A percentile compares a stretch with the other conserved stretches of the same genome.
Conservation (phyloP, 2,797 vertebrate genomes). For the Schizopygopsis pylzovi region DNA sequence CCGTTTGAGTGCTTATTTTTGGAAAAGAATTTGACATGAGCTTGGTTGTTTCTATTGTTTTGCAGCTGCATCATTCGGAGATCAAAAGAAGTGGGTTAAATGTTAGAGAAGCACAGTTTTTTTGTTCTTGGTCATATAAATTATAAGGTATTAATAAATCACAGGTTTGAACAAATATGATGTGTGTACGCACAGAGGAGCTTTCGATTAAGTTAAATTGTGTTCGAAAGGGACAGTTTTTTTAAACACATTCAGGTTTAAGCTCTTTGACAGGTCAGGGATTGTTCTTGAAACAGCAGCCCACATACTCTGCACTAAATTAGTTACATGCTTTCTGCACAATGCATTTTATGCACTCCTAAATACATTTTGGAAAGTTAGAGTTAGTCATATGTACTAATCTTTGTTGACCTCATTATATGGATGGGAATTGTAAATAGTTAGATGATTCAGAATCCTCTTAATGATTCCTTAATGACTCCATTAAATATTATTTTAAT, state of each 20-base stretch:
- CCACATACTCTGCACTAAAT: constrained; percentile 6
- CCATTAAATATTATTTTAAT: background rate
- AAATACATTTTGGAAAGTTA: background rate
- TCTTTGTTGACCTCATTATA: background rate
- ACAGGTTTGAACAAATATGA: background rate
- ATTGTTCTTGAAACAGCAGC: constrained; percentile 19
- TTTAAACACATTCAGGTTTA: background rate
- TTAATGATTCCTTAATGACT: background rate
- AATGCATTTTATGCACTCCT: background rate
- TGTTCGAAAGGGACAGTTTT: constrained; percentile 2
- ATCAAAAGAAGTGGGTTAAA: constrained; percentile 29
- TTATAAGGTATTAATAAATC: constrained; percentile 19
- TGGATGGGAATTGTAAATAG: background rate
- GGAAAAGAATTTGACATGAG: constrained; percentile 47
- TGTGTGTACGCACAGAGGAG: background rate
- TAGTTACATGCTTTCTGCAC: background rate
- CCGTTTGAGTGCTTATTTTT: constrained; percentile 56
- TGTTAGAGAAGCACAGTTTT: constrained; percentile 16
- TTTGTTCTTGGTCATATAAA: background rate
- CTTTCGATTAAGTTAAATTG: background rate
- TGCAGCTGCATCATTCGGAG: constrained; percentile 53
- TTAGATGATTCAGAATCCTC: background rate
- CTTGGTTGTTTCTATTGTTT: constrained; percentile 55
- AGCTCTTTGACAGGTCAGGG: constrained; percentile 12
- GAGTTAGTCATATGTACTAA: background rate